Evolutionary conservation across 2,888 invertebrate genomes (phyloP).

Genomic region (Xiphydria camelus): DNA sequence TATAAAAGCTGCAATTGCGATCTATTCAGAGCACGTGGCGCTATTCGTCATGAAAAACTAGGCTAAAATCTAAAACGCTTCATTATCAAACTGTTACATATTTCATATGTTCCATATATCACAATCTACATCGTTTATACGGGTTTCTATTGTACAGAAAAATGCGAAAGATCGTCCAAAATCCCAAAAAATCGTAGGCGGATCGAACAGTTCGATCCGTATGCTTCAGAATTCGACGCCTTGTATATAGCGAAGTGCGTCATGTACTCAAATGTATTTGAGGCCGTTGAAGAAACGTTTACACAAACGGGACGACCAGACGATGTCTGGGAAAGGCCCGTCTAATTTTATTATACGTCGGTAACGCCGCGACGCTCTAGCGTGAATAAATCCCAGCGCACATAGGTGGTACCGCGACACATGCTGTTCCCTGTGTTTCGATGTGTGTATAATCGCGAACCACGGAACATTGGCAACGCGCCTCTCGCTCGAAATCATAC

Average conservation of each 20-base stretch:
- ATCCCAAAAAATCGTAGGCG: too few species aligned
- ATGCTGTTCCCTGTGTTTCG: conserved; percentile 20
- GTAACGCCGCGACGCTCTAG: not conserved
- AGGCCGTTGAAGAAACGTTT: conserved; percentile 6
- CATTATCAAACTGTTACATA: too few species aligned
- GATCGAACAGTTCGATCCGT: not conserved
- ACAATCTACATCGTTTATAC: not conserved
- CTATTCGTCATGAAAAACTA: too few species aligned
- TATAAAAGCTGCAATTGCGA: too few species aligned
- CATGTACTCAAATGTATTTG: not conserved
- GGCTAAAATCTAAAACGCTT: too few species aligned
- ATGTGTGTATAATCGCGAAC: conserved; percentile 11
- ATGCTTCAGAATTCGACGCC: not conserved
- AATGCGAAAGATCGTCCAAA: not conserved
- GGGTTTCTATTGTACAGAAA: not conserved
- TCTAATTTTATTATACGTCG: conserved; percentile 47
- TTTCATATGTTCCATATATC: conserved; percentile 2
- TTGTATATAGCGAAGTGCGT: not conserved
- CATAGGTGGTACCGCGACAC: too few species aligned
- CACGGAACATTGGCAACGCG: not conserved
- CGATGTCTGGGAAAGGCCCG: conserved; percentile 45
- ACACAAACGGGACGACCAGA: conserved; percentile 25
- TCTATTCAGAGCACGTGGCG: too few species aligned
- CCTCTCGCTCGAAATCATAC: too few species aligned
- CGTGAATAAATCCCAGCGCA: not conserved